Percentiles rank a stretch among this genome's conserved stretches.
Conservation (phyloP, 1,140 invertebrate genomes). For the Brachionus sp. region DNA sequence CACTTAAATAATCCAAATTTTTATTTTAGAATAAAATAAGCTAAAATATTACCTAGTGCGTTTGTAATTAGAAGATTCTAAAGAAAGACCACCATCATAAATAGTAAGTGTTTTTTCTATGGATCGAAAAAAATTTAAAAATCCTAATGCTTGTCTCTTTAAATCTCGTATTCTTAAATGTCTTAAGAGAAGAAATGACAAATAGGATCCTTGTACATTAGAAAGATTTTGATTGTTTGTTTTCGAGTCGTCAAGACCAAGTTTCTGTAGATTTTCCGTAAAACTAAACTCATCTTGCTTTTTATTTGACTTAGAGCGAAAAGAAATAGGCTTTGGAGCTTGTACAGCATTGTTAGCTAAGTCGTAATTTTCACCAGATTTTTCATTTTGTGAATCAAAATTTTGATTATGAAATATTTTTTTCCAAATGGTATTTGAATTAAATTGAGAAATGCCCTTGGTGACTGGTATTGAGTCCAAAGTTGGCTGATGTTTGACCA, state of each 20-base stretch:
- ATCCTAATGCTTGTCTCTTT: conserved; percentile 54
- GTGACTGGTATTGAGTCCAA: conserved; percentile 50
- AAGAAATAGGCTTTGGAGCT: not conserved
- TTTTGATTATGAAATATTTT: conserved; percentile 50
- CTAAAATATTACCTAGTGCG: not conserved
- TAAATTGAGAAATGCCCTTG: conserved; percentile 49
- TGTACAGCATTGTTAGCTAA: not conserved
- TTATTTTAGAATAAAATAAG: not conserved
- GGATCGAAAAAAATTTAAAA: conserved; percentile 60
- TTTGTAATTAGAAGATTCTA: conserved; percentile 50
- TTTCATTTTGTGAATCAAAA: not conserved
- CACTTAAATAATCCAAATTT: conserved; percentile 49
- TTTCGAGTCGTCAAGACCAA: conserved; percentile 59
- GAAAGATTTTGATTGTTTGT: conserved; percentile 51
- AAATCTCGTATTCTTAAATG: conserved; percentile 57
- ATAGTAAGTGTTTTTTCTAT: conserved; percentile 59
- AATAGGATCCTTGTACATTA: conserved; percentile 54
- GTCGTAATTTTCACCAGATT: not conserved
- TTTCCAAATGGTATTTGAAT: conserved; percentile 52
- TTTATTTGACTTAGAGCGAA: not conserved
- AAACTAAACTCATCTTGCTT: conserved; percentile 43
- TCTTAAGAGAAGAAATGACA: conserved; percentile 56
- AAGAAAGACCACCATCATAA: conserved; percentile 56
- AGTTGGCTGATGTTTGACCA: conserved; percentile 51
- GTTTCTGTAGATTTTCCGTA: conserved; percentile 43